A percentile compares a stretch with the other conserved stretches of the same genome.
These are phyloP conservation scores for Cygnus atratus DNA, from an alignment of 2,113 vertebrate species.

Conservation along the genomic window DNA sequence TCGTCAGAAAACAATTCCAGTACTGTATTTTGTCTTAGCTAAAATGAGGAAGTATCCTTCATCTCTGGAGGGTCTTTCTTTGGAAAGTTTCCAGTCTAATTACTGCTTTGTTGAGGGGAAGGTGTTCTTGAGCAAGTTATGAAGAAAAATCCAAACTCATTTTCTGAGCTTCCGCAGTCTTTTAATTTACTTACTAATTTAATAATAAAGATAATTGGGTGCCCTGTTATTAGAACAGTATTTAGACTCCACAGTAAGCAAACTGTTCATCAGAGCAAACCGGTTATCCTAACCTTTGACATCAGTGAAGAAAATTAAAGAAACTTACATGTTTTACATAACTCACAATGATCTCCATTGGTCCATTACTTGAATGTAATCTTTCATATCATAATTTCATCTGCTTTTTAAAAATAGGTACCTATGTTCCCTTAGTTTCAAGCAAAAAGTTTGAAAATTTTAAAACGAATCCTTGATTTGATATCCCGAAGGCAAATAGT, in stretches of 20 bases:
- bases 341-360: background rate
- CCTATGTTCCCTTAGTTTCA: background rate
- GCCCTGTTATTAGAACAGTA: background rate
- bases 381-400: background rate
- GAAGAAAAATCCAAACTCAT: background rate
- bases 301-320: background rate
- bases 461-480: background rate
- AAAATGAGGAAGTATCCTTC: background rate
- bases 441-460: background rate
- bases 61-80: background rate
- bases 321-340: background rate
- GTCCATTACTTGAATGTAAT: background rate
- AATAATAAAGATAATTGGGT: background rate
- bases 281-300: background rate
- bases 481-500: background rate
- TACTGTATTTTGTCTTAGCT: background rate
- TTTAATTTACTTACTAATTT: background rate
- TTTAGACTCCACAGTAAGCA: background rate
- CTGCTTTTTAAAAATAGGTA: background rate
- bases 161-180: background rate
- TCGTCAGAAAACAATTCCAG: background rate
- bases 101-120: background rate
- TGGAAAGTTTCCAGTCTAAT: background rate
- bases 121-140: background rate
- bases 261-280: background rate